Percentiles rank a stretch among this genome's conserved stretches.
Conservation (phyloP, 2,113 vertebrate genomes). For the human (Homo sapiens) region GRCh38 chr4:187116001-187116500, state of each 20-base stretch:
- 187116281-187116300: too few species aligned
- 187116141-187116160: neutral
- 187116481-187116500: too few species aligned
- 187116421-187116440: too few species aligned
- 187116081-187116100: neutral
- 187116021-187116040: neutral
- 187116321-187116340: too few species aligned
- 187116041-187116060: neutral
- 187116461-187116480: too few species aligned
- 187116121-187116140: neutral
- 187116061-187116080: neutral
- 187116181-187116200: neutral
- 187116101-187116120: neutral
- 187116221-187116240: neutral
- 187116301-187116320: too few species aligned
- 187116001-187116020: neutral
- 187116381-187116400: rapidly evolving
- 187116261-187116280: too few species aligned
- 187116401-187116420: too few species aligned
- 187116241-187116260: too few species aligned
- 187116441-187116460: too few species aligned
- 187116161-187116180: neutral
- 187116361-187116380: too few species aligned
- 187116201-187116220: neutral
- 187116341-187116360: too few species aligned